These are phyloP conservation scores for Ginglymostoma cirratum DNA, from an alignment of 2,113 vertebrate species.

Conservation along the genomic window DNA sequence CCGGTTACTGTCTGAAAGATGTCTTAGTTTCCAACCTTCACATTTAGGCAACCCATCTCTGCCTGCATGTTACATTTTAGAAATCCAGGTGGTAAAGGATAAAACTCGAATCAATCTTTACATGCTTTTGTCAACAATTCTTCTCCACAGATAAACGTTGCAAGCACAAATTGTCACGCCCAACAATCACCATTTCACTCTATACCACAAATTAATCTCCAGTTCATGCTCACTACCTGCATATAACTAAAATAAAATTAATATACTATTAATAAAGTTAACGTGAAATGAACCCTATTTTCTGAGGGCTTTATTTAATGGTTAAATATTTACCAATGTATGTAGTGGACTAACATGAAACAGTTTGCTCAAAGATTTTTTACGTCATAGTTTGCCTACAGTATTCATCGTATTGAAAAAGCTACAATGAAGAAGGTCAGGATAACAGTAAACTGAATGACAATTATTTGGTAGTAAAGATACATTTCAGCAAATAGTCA, in stretches of 20 bases:
- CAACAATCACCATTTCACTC: not conserved
- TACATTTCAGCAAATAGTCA: not conserved
- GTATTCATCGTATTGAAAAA: not conserved
- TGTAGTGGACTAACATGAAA: not conserved
- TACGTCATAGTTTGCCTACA: not conserved
- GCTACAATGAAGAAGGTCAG: not conserved
- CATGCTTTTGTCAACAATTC: not conserved
- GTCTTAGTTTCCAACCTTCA: not conserved
- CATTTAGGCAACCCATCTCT: not conserved
- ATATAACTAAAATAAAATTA: too few relatives aligned
- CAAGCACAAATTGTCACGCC: not conserved
- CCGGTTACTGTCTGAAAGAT: not conserved
- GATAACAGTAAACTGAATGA: not conserved
- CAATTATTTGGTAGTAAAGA: not conserved
- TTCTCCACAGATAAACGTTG: not conserved
- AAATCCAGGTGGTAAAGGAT: too few relatives aligned
- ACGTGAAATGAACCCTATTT: not conserved
- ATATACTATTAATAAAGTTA: too few relatives aligned
- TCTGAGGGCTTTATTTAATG: not conserved
- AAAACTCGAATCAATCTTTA: not conserved
- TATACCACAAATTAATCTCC: too few relatives aligned
- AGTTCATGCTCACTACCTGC: too few relatives aligned
- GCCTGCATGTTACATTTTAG: not conserved
- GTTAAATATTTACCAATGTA: not conserved
- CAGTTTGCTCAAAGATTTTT: not conserved